These are phyloP conservation scores for Thunnus maccoyii DNA, from an alignment of 2,113 vertebrate genomes.

Conservation along the genomic window DNA sequence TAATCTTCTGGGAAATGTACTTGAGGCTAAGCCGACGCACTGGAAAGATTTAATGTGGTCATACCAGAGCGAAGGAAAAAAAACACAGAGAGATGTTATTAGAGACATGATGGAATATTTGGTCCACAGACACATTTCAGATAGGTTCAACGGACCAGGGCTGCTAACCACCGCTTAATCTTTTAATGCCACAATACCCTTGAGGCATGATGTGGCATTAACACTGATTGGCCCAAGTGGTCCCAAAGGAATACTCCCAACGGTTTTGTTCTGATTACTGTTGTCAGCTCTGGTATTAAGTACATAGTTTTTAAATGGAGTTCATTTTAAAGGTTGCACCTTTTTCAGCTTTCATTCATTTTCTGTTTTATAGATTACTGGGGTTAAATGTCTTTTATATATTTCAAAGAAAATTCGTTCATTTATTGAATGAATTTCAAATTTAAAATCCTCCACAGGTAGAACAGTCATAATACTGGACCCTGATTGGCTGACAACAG, in stretches of 20 bases:
- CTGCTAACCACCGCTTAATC: slow-evolving; percentile 37
- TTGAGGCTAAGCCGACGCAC: slow-evolving; percentile 50
- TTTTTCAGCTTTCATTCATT: neutral
- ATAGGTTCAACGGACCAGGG: slow-evolving; percentile 5
- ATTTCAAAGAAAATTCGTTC: too few species aligned
- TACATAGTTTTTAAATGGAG: neutral
- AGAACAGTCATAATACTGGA: too few species aligned
- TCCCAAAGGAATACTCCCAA: slow-evolving; percentile 21
- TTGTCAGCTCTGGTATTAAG: slow-evolving; percentile 34
- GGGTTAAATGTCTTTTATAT: neutral
- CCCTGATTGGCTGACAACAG: too few species aligned
- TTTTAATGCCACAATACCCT: slow-evolving; percentile 52
- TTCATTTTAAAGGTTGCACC: neutral
- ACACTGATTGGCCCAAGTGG: slow-evolving; percentile 32
- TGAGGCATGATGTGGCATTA: slow-evolving; percentile 54
- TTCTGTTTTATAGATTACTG: neutral
- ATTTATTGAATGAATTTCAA: neutral
- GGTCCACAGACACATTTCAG: slow-evolving; percentile 36
- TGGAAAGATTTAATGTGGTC: slow-evolving; percentile 70
- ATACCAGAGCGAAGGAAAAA: slow-evolving; percentile 21
- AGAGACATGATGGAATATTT: slow-evolving; percentile 60
- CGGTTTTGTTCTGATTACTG: slow-evolving; percentile 13
- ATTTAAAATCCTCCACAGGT: too few species aligned
- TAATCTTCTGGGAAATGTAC: slow-evolving; percentile 66
- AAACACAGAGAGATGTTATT: slow-evolving; percentile 34